Conservation (phyloP, 2,113 vertebrate species). For the Motacilla alba region DNA sequence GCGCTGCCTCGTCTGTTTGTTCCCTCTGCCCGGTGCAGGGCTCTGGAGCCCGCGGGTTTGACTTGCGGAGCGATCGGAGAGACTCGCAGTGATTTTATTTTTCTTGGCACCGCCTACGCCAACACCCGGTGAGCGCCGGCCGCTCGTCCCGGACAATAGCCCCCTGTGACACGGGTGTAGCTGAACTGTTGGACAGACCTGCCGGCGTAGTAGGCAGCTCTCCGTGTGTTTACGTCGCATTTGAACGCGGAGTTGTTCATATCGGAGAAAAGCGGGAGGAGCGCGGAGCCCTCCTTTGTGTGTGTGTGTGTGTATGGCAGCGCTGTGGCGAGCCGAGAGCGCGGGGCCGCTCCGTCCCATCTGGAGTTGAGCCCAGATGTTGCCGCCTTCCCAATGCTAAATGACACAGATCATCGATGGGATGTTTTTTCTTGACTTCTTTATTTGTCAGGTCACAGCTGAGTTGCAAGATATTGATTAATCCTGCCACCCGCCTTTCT, state of each 20-base stretch:
- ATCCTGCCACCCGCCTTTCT: slow-evolving; percentile 37
- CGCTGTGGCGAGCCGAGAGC: background rate
- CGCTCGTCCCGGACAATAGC: slow-evolving; percentile 1
- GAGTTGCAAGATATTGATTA: slow-evolving; percentile 50
- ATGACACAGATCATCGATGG: background rate
- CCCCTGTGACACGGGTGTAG: background rate
- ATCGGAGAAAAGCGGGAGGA: background rate
- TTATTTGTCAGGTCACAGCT: slow-evolving; percentile 53
- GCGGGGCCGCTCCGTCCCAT: background rate
- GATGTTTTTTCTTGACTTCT: slow-evolving; percentile 45
- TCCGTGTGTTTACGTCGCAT: background rate
- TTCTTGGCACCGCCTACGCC: background rate
- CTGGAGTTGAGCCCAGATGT: slow-evolving; percentile 62
- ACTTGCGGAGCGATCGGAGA: background rate
- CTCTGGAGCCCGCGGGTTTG: background rate
- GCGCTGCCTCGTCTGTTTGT: background rate
- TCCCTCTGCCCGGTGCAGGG: background rate
- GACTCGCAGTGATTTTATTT: background rate
- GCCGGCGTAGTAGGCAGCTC: background rate
- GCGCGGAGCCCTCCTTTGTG: slow-evolving; percentile 8
- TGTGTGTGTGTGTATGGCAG: background rate
- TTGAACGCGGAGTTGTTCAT: background rate
- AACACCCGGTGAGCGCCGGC: background rate
- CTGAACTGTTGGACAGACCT: background rate
- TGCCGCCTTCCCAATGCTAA: slow-evolving; percentile 29